Base-by-base conservation (phyloP, 2,888 invertebrate species). In the Acrobasis suavella region DNA sequence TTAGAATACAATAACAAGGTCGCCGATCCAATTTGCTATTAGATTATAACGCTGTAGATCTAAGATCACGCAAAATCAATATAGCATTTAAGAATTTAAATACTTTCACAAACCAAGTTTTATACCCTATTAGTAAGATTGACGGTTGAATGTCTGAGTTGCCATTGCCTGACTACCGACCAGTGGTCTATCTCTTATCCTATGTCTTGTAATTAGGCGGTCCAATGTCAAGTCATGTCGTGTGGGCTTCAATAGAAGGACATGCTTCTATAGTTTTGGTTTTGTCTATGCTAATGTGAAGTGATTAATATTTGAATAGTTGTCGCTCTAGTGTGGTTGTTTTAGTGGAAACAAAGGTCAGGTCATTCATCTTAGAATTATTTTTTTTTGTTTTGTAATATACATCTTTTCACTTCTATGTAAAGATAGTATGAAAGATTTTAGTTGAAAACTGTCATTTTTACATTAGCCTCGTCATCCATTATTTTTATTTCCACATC, bases 1-100 rank as follows among this genome's bases (percentile, higher is more conserved):
- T 88, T 88, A 85, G 78, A 87, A 87, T 87, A 87, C 86, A 87
- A 87, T 87, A 77, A 83, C 83, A 87, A 88, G 87, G 83, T 79
- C 81, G 78, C 65, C 73, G 74, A 67, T 73, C 78, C 72, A 78
- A 80, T 83, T 82, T 74, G 75, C 73, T 74, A 70, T 74, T 72
- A 69, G 68, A 72, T 74, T 70, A 66, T 67, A 73, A 42, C 42
- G 22, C 56, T 56, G 16, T 12, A 65, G 64, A 60, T 69, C 65
- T 67, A 73, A 72, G 67, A 49, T 39, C 38, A 55, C 63, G 42
- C 42, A 22, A 56, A 42, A 15, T 14, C 50, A 39, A 59, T 46
- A 49, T 61, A 50, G 10, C 9, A 50, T 37, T 50, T 51, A 17
- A 52, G 38, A 37, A 65, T 66, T 64, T 67, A 59, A 61, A 60